These are phyloP conservation scores for Apodemus speciosus DNA, from an alignment of 2,113 vertebrate species.

Conservation along the genomic window DNA sequence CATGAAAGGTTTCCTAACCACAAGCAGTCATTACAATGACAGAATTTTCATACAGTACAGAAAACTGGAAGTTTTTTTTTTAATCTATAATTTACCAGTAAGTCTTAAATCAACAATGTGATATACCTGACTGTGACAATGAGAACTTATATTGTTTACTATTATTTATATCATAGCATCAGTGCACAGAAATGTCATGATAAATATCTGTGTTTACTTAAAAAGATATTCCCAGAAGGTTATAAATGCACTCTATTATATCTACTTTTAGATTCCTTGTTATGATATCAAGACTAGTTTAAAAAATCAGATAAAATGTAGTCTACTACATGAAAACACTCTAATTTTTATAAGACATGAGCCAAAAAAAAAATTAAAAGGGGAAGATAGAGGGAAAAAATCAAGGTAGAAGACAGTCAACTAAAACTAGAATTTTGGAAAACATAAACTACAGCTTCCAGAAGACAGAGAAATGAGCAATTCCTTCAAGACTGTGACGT, in stretches of 20 bases:
- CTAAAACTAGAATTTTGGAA: background rate
- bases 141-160: background rate
- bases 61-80: background rate
- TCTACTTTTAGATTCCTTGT: conserved; percentile 6
- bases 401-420: background rate
- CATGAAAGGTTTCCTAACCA: background rate
- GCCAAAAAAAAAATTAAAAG: background rate
- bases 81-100: conserved; percentile 25
- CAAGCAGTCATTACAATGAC: background rate
- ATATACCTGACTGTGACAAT: background rate
- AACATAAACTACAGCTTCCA: background rate
- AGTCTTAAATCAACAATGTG: conserved; percentile 12
- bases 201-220: background rate
- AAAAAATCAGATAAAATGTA: background rate
- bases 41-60: background rate
- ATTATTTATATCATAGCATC: background rate
- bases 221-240: background rate
- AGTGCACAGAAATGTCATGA: background rate
- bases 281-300: conserved; percentile 2
- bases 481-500: background rate
- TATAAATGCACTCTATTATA: background rate
- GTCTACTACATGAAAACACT: background rate
- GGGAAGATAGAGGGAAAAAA: background rate
- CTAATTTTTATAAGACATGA: background rate
- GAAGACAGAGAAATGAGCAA: background rate